Percentiles rank a stretch among this genome's conserved stretches.
phyloP scores from a whole-genome alignment of 1,140 invertebrate species.

The Chionoecetes opilio region DNA sequence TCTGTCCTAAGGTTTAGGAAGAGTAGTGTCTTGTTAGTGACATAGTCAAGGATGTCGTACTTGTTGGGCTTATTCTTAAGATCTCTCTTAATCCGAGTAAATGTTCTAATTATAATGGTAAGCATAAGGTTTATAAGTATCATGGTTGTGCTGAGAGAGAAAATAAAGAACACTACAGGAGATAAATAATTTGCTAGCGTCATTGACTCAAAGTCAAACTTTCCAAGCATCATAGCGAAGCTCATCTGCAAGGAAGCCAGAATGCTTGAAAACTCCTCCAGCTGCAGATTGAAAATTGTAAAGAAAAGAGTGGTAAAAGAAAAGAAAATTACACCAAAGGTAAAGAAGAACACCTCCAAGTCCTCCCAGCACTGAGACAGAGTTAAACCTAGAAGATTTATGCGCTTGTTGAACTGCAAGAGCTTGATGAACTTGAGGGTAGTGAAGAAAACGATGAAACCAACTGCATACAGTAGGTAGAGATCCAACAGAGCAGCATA shows the following conservation, averaged over 20 bases:
- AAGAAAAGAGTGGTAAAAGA: conserved; percentile 76
- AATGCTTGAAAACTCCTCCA: conserved; percentile 73
- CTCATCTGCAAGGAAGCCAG: conserved; percentile 69
- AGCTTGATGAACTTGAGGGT: conserved; percentile 79
- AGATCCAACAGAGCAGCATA: conserved; percentile 63
- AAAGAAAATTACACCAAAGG: conserved; percentile 78
- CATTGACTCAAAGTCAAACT: conserved; percentile 84
- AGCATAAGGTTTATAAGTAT: conserved; percentile 87
- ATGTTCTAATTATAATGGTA: conserved; percentile 86
- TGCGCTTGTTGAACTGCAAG: conserved; percentile 80
- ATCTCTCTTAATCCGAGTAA: conserved; percentile 82
- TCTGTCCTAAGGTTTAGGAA: conserved; percentile 35
- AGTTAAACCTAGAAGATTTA: conserved; percentile 74
- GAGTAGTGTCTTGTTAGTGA: conserved; percentile 18
- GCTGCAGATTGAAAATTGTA: conserved; percentile 64
- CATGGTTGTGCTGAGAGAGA: conserved; percentile 85
- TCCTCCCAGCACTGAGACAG: conserved; percentile 77
- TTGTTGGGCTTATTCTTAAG: conserved; percentile 67
- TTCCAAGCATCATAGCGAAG: conserved; percentile 80
- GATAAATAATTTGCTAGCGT: conserved; percentile 83
- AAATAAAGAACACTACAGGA: conserved; percentile 85
- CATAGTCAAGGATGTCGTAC: conserved; percentile 76
- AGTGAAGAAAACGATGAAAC: conserved; percentile 74
- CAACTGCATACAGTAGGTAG: conserved; percentile 50
- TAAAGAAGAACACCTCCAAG: conserved; percentile 75